A percentile compares a stretch with the other conserved stretches of the same genome.
phyloP scores from a whole-genome alignment of 1,140 invertebrate genomes.

The Drosophila auraria region DNA sequence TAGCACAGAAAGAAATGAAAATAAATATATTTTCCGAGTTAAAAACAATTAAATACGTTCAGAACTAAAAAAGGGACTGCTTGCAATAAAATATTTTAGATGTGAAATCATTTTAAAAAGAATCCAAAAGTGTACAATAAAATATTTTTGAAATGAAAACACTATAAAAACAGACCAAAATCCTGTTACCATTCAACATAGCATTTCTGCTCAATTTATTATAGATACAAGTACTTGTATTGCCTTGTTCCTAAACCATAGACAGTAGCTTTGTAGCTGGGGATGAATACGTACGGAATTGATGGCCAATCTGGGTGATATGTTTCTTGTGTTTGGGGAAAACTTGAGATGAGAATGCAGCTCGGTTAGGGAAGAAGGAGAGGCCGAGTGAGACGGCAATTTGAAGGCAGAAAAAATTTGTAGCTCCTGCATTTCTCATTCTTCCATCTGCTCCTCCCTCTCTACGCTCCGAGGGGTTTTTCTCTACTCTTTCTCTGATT shows the following conservation, averaged over 20 bases:
- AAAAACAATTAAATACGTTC: neutral
- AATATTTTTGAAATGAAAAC: too few relatives aligned
- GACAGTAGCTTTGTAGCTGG: neutral
- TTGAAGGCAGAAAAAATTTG: conserved; percentile 41
- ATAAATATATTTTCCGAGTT: neutral
- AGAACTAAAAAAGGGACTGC: too few relatives aligned
- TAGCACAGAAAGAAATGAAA: conserved; percentile 6
- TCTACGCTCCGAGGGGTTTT: conserved; percentile 12
- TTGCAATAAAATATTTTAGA: too few relatives aligned
- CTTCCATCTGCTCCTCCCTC: neutral
- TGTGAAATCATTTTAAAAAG: too few relatives aligned
- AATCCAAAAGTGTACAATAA: too few relatives aligned
- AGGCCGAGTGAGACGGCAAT: conserved; percentile 24
- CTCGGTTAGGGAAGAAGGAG: neutral
- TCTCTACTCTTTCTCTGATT: conserved; percentile 14
- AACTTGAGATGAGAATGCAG: conserved; percentile 30
- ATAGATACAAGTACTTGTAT: neutral
- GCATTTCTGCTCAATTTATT: conserved; percentile 7
- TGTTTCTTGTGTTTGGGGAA: conserved; percentile 10
- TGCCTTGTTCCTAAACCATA: neutral
- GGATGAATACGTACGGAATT: neutral
- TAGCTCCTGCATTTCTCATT: conserved; percentile 25
- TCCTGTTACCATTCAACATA: neutral
- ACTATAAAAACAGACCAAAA: neutral
- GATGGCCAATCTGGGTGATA: conserved; percentile 31